Percentiles rank a stretch among this genome's conserved stretches.
Evolutionary conservation across 2,797 vertebrate genomes (phyloP).

Genomic region (Buphagus erythrorhynchus): DNA sequence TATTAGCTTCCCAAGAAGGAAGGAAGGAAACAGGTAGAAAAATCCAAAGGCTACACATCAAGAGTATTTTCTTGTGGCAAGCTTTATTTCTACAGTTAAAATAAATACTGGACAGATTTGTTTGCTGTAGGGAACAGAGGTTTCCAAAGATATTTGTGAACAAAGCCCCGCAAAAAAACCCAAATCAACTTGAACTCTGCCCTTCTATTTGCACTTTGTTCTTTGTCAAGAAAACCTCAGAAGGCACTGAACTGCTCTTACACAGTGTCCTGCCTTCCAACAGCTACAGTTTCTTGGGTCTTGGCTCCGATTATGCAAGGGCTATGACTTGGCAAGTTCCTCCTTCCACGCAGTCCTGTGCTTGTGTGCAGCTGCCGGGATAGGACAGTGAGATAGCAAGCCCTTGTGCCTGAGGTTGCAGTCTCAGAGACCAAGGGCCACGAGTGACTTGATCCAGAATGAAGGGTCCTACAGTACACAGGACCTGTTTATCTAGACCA

Average conservation of each 20-base stretch:
- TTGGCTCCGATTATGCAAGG: constrained; percentile 41
- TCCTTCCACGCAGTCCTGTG: background rate
- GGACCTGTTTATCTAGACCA: background rate
- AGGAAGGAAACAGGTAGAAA: background rate
- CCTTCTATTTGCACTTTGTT: constrained; percentile 12
- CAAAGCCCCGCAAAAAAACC: background rate
- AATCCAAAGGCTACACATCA: background rate
- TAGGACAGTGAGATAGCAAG: background rate
- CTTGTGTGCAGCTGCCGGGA: background rate
- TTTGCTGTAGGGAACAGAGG: background rate
- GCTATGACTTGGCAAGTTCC: constrained; percentile 66
- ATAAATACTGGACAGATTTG: background rate
- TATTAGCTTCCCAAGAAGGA: background rate
- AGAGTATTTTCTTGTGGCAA: background rate
- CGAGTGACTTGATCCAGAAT: background rate
- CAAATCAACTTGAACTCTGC: background rate
- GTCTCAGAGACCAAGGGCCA: background rate
- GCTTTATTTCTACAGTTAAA: constrained; percentile 12
- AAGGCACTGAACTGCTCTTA: background rate
- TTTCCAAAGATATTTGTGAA: background rate
- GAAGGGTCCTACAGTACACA: background rate
- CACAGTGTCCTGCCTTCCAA: background rate
- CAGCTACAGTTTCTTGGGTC: background rate
- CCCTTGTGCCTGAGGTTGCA: background rate
- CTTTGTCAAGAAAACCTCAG: background rate